phyloP scores from a whole-genome alignment of 1,140 invertebrate species.

The Atta cephalotes region DNA sequence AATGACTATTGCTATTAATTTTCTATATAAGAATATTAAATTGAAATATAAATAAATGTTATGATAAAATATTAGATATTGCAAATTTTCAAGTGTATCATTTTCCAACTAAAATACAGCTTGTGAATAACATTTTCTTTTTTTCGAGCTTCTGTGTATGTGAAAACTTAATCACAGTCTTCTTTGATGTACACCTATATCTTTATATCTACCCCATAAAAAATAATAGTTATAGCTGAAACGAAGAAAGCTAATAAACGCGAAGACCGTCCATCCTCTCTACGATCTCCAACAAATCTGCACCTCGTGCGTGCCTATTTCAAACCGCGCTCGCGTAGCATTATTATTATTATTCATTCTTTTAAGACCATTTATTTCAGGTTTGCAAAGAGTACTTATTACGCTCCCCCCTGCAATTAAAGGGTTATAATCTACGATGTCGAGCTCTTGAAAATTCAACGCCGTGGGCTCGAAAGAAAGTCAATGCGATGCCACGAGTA shows the following conservation, averaged over 20 bases:
- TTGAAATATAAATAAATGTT: not conserved
- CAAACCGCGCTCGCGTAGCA: not conserved
- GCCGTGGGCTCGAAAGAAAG: slow-evolving; percentile 27
- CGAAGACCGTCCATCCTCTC: not conserved
- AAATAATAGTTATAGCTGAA: not conserved
- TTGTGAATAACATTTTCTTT: not conserved
- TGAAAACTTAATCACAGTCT: not conserved
- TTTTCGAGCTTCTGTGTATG: not conserved
- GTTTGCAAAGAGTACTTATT: slow-evolving; percentile 30
- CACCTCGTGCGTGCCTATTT: not conserved
- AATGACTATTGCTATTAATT: slow-evolving; percentile 9
- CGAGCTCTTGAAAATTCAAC: slow-evolving; percentile 28
- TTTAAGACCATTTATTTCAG: slow-evolving; percentile 38
- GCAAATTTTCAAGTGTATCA: not conserved
- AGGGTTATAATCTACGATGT: slow-evolving; percentile 33
- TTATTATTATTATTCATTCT: slow-evolving; percentile 32
- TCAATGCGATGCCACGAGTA: not conserved
- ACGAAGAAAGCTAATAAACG: slow-evolving; percentile 8
- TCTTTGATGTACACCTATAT: not conserved
- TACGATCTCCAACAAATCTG: not conserved
- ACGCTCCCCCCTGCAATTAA: slow-evolving; percentile 18
- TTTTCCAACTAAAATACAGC: not conserved
- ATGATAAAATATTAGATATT: not conserved
- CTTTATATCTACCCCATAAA: not conserved
- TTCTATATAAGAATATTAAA: too few species aligned